These are phyloP conservation scores for Chymomyza amoena DNA, from an alignment of 2,888 invertebrate species.

Conservation along the genomic window DNA sequence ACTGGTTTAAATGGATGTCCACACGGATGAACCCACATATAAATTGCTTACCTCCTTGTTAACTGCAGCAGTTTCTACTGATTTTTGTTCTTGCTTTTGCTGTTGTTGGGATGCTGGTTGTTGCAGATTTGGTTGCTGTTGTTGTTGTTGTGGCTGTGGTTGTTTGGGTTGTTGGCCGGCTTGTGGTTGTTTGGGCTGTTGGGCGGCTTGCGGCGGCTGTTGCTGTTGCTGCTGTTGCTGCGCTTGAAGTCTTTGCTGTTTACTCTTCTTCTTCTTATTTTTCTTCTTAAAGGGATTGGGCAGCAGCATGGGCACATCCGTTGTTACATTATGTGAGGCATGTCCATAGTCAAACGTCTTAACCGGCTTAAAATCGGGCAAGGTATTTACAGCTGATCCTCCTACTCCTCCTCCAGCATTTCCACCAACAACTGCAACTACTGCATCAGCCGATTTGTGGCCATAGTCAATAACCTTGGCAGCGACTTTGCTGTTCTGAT, in stretches of 20 bases:
- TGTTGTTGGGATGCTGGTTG: too few species aligned
- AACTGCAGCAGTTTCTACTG: constrained; percentile 22
- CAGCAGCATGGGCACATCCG: constrained; percentile 5
- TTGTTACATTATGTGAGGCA: constrained; percentile 64
- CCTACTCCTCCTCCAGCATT: constrained; percentile 10
- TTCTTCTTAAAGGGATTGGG: constrained; percentile 15
- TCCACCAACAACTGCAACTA: constrained; percentile 55
- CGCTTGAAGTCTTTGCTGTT: constrained; percentile 13
- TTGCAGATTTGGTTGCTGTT: not conserved
- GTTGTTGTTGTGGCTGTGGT: constrained; percentile 12
- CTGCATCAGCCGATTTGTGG: constrained; percentile 79
- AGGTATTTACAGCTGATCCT: not conserved
- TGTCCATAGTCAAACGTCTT: constrained; percentile 87
- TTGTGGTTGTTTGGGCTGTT: constrained; percentile 11
- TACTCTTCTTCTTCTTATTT: not conserved
- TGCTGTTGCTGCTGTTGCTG: constrained; percentile 7
- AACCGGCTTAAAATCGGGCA: constrained; percentile 82
- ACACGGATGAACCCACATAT: not conserved
- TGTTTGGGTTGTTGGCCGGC: constrained; percentile 14
- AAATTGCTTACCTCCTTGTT: constrained; percentile 20
- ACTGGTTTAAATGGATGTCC: not conserved
- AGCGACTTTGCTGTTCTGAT: constrained; percentile 83
- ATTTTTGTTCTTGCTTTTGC: constrained; percentile 21
- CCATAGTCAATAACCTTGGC: constrained; percentile 86
- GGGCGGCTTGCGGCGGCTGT: not conserved